phyloP scores from a whole-genome alignment of 2,797 vertebrate species.

The Pagetopsis macropterus region DNA sequence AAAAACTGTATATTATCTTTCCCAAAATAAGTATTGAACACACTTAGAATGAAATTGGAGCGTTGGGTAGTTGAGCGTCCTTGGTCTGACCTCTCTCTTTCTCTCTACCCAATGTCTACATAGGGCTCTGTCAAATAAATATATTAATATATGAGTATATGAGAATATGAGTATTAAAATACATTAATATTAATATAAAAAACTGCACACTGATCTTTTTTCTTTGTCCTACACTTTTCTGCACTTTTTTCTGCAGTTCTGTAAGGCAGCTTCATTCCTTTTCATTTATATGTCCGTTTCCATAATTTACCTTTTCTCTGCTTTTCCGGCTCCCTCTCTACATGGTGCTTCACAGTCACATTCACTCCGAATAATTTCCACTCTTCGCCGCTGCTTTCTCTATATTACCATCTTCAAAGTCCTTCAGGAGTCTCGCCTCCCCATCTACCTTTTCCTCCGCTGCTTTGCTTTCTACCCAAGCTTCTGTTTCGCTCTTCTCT shows the following conservation, averaged over 20 bases:
- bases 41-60: neutral
- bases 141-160: no score
- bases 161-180: neutral
- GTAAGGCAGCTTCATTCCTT: constrained; percentile 3
- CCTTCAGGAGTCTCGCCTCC: constrained; percentile 51
- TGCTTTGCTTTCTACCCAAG: constrained; percentile 33
- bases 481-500: constrained; percentile 58
- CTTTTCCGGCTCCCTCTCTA: constrained; percentile 21
- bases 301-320: constrained; percentile 8
- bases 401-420: constrained; percentile 64
- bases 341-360: constrained; percentile 31
- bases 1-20: neutral
- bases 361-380: constrained; percentile 56
- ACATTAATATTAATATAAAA: neutral
- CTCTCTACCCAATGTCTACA: no score
- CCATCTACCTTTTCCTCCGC: constrained; percentile 31
- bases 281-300: neutral
- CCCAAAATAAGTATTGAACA: neutral
- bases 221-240: neutral
- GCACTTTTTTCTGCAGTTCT: neutral
- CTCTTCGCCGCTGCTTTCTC: constrained; percentile 41
- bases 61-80: no score
- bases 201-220: neutral
- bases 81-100: no score
- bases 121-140: no score